Percentiles rank a stretch among this genome's conserved stretches.
phyloP scores from a whole-genome alignment of 53 echinoderm and acorn worm species.

The Stichopus horrens region DNA sequence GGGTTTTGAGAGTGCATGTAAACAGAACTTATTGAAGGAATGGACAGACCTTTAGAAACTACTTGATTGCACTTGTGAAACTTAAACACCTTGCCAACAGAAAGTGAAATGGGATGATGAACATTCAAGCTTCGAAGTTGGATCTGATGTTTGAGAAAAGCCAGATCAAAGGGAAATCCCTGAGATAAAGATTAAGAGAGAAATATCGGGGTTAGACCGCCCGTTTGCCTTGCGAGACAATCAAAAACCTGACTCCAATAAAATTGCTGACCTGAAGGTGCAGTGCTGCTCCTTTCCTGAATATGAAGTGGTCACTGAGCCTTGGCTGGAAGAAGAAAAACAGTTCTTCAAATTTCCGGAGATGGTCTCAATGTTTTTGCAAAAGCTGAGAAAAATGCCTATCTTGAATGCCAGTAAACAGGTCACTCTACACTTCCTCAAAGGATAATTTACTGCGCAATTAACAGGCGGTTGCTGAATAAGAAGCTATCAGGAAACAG shows the following conservation, averaged over 20 bases:
- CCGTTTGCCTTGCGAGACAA: background rate
- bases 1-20: constrained; percentile 5
- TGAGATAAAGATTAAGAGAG: background rate
- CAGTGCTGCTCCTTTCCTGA: background rate
- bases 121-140: background rate
- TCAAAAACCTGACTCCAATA: background rate
- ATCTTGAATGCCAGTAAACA: background rate
- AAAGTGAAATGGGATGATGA: constrained; percentile 28
- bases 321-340: background rate
- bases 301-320: background rate
- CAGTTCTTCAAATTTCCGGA: constrained; percentile 11
- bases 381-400: background rate
- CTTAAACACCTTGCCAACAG: constrained; percentile 38
- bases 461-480: background rate
- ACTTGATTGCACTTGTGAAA: constrained; percentile 45
- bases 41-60: constrained; percentile 39
- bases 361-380: constrained; percentile 14
- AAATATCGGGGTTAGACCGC: background rate
- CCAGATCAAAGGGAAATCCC: constrained; percentile 1
- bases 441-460: background rate
- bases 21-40: constrained; percentile 38
- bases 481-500: constrained; percentile 23
- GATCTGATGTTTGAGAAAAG: background rate
- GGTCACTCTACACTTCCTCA: constrained; percentile 29
- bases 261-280: background rate